These are phyloP conservation scores for Bradynema listronoti DNA, from an alignment of 1,140 invertebrate genomes.

Conservation along the genomic window DNA sequence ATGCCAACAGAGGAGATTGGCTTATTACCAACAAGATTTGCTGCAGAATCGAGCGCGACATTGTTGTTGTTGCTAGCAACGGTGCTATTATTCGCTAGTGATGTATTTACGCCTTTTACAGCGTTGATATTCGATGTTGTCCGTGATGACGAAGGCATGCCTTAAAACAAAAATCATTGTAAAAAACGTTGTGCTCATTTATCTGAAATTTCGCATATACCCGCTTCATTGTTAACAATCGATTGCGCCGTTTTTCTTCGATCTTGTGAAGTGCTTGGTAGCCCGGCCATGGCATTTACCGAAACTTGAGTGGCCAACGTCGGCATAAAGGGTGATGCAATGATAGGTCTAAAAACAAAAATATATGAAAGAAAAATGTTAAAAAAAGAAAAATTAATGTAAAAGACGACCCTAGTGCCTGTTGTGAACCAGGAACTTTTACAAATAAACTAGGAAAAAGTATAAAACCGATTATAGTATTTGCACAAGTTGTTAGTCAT, in stretches of 20 bases:
- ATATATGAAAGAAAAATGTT: background rate
- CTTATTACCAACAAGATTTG: constrained; percentile 13
- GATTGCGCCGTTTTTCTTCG: too few relatives aligned
- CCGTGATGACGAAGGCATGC: too few relatives aligned
- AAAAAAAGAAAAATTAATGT: background rate
- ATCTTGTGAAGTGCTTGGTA: too few relatives aligned
- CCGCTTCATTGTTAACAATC: too few relatives aligned
- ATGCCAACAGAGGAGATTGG: background rate
- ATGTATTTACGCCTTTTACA: constrained; percentile 23
- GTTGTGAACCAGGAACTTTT: constrained; percentile 3
- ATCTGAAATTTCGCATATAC: too few relatives aligned
- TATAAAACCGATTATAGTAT: background rate
- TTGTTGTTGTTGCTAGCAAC: constrained; percentile 17
- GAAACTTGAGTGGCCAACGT: constrained; percentile 49
- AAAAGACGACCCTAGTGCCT: background rate
- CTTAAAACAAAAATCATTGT: too few relatives aligned
- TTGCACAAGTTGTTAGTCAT: background rate
- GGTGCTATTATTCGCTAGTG: constrained; percentile 9
- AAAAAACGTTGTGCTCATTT: too few relatives aligned
- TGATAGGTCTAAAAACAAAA: constrained; percentile 42
- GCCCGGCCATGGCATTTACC: constrained; percentile 28
- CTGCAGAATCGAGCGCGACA: background rate
- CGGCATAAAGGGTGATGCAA: constrained; percentile 54
- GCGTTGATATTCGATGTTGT: too few relatives aligned
- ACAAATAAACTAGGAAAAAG: background rate